A percentile compares a stretch with the other conserved stretches of the same genome.
Conservation (phyloP, 2,113 vertebrate species). For the Baryphthengus martii region DNA sequence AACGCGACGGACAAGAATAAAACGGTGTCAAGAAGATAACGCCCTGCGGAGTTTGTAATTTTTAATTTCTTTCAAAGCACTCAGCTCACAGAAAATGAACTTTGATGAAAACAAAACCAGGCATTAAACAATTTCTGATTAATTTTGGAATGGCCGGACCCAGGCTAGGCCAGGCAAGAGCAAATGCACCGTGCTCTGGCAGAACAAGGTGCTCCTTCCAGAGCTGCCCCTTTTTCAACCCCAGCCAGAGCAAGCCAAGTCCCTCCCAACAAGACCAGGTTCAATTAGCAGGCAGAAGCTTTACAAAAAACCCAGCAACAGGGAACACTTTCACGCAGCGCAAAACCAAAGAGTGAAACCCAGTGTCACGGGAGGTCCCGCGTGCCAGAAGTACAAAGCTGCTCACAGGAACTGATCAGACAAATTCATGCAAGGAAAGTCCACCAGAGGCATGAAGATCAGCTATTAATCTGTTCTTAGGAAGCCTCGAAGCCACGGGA, state of each 20-base stretch:
- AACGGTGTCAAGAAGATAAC: background rate
- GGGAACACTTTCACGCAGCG: fast-evolving
- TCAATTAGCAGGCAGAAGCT: background rate
- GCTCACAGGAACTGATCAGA: background rate
- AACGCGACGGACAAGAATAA: background rate
- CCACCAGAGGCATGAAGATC: background rate
- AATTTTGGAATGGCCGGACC: background rate
- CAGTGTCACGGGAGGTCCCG: fast-evolving
- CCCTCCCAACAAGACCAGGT: background rate
- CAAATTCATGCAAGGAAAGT: background rate
- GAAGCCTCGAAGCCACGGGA: background rate
- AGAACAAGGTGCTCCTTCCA: too few species aligned
- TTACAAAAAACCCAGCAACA: background rate
- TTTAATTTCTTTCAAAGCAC: background rate
- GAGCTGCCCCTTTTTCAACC: too few species aligned
- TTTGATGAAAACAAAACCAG: background rate
- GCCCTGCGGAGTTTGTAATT: background rate
- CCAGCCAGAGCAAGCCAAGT: background rate
- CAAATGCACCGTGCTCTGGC: background rate
- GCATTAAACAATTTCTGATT: background rate
- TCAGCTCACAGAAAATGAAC: background rate
- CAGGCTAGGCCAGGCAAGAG: background rate
- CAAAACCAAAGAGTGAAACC: background rate
- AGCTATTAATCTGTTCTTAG: background rate
- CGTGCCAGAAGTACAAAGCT: fast-evolving